phyloP scores from a whole-genome alignment of 2,113 vertebrate genomes.

The Rattus norvegicus region DNA sequence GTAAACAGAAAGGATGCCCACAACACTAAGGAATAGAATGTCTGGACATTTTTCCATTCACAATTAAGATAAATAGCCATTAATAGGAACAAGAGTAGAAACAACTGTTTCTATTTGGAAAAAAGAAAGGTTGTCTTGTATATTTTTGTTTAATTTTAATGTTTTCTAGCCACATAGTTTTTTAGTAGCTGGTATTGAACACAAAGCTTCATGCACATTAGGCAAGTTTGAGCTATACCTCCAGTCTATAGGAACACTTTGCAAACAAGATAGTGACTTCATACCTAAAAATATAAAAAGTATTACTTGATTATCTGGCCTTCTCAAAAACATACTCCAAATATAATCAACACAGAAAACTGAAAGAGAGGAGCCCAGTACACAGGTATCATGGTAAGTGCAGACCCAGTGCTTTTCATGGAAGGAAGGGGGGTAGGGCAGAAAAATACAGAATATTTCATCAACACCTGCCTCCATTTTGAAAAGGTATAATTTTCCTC shows the following conservation, averaged over 20 bases:
- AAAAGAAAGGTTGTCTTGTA: background rate
- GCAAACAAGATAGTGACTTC: background rate
- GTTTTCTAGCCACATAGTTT: background rate
- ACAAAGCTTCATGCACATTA: background rate
- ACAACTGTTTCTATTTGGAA: background rate
- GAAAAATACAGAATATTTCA: background rate
- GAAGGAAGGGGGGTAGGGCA: background rate
- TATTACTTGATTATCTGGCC: background rate
- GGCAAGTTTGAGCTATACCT: background rate
- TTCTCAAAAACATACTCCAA: background rate
- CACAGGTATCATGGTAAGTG: background rate
- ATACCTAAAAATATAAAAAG: background rate
- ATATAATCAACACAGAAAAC: background rate
- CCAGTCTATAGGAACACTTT: background rate
- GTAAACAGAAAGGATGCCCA: background rate
- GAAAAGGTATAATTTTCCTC: background rate
- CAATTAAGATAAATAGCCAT: constrained; percentile 39
- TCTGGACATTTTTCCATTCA: constrained; percentile 5
- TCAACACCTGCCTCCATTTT: background rate
- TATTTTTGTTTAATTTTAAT: background rate
- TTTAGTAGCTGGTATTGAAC: background rate
- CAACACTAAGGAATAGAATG: background rate
- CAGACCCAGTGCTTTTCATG: too few relatives aligned
- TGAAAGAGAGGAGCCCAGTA: background rate
- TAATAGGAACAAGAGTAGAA: background rate